Conservation (phyloP, 2,113 vertebrate species). For the Periophthalmodon schlosseri region DNA sequence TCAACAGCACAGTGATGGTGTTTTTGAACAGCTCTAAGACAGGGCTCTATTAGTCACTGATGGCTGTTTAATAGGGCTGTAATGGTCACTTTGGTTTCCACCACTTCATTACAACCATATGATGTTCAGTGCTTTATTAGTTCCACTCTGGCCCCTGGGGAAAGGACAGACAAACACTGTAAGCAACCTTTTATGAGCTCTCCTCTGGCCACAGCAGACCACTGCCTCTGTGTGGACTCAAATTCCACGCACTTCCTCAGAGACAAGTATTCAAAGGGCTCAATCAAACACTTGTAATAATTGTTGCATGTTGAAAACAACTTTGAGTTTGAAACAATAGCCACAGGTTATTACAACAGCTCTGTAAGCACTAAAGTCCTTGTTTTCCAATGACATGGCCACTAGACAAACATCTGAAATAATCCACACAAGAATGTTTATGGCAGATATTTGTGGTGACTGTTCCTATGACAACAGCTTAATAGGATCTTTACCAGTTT, state of each 20-base stretch:
- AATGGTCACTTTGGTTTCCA: conserved; percentile 53
- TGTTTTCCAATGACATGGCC: conserved; percentile 9
- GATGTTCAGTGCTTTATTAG: conserved; percentile 62
- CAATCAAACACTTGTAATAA: conserved; percentile 29
- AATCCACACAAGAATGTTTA: conserved; percentile 23
- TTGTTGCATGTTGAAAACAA: not conserved
- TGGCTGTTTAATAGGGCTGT: conserved; percentile 63
- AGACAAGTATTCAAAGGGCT: conserved; percentile 40
- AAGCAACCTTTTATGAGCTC: conserved; percentile 48
- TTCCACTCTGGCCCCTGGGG: conserved; percentile 29
- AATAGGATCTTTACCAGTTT: conserved; percentile 32
- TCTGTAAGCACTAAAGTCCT: conserved; percentile 11
- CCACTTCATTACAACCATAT: conserved; percentile 67
- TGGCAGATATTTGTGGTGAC: conserved; percentile 57
- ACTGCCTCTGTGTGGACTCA: conserved; percentile 42
- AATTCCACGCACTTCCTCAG: conserved; percentile 62
- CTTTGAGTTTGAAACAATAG: not conserved
- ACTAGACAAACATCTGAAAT: conserved; percentile 12
- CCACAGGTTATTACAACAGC: conserved; percentile 5
- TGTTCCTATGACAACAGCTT: conserved; percentile 50
- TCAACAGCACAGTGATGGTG: not conserved
- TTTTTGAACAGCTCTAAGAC: conserved; percentile 27
- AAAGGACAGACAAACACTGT: conserved; percentile 41
- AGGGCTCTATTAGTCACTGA: conserved; percentile 46
- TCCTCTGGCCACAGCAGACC: conserved; percentile 51